Base-by-base conservation (phyloP, 2,797 vertebrate species). In the Rhinatrema bivittatum region DNA sequence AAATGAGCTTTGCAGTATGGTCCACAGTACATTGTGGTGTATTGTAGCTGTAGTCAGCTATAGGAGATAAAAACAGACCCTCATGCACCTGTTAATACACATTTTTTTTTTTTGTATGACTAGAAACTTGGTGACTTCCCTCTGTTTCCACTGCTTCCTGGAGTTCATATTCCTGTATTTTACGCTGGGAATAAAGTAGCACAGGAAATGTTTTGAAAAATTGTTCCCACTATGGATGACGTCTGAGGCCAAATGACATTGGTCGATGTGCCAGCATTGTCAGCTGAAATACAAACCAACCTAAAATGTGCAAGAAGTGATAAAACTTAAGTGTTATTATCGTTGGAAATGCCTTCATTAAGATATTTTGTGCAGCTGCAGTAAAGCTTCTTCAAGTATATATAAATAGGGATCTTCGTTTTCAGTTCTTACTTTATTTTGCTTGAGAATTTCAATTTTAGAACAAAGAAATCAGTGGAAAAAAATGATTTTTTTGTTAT, bases 191-290 rank as follows among this genome's bases (percentile, higher is more conserved):
- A 15, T 16, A 5, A 10, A 17, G 14, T 28, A 16, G 16, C 52
- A 41, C 30, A 49, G 22, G 22, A 54, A 52, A 14, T 34, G 5
- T 10, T 36, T 18, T 53, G 1, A 53, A 47, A 36, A 17, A 15
- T 29, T 7, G 29, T 46, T 5, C 20, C 24, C 3, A 2, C 1
- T 46, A 6, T 4, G 28, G 13, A 31, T 2, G 28, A 25, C n/a
- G 22, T 7, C 19, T 45, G 14, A 49, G 19, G 36, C 47, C 51
- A 13, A 42, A 15, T 16, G 39, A 7, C 3, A 32, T 3, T n/a
- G n/a, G n/a, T n/a, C n/a, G n/a, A n/a, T n/a, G n/a, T n/a, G n/a
- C n/a, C n/a, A n/a, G n/a, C 51, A 3, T 5, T 57, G 38, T 35
- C 25, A 29, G 7, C 30, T 29, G 46, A 17, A 15, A 13, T 29